These are phyloP conservation scores for Hippocampus barbouri DNA, from an alignment of 2,113 vertebrate species.

Conservation along the genomic window DNA sequence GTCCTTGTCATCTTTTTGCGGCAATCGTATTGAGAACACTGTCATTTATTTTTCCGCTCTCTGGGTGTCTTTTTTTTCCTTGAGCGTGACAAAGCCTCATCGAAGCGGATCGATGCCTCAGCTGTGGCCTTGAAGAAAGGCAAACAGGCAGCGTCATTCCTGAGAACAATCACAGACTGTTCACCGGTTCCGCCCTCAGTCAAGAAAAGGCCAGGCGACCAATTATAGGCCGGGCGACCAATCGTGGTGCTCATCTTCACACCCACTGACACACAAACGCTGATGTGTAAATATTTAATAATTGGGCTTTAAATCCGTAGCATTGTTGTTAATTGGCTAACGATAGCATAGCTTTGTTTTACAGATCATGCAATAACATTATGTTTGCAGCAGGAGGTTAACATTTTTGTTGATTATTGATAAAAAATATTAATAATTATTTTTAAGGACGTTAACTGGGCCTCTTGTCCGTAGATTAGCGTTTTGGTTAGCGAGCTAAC, in stretches of 20 bases:
- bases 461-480: no score
- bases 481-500: no score
- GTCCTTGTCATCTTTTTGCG: no score
- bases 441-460: no score
- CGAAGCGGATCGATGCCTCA: conserved; percentile 57
- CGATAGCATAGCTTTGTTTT: no score
- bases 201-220: conserved; percentile 52
- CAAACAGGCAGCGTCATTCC: conserved; percentile 56
- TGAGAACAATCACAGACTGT: conserved; percentile 68
- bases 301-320: neutral
- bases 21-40: no score
- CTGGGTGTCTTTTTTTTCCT: neutral
- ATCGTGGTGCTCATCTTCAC: conserved; percentile 29
- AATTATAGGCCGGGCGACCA: conserved; percentile 23
- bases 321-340: no score
- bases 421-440: no score
- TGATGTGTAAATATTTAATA: neutral
- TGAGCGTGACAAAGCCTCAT: conserved; percentile 23
- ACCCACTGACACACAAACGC: neutral
- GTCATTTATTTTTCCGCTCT: no score
- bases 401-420: no score
- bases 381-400: no score
- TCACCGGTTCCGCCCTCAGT: conserved; percentile 65
- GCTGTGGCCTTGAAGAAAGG: conserved; percentile 53
- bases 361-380: no score